Conservation (phyloP, 2,888 invertebrate species). For the Drosophila silvestris region DNA sequence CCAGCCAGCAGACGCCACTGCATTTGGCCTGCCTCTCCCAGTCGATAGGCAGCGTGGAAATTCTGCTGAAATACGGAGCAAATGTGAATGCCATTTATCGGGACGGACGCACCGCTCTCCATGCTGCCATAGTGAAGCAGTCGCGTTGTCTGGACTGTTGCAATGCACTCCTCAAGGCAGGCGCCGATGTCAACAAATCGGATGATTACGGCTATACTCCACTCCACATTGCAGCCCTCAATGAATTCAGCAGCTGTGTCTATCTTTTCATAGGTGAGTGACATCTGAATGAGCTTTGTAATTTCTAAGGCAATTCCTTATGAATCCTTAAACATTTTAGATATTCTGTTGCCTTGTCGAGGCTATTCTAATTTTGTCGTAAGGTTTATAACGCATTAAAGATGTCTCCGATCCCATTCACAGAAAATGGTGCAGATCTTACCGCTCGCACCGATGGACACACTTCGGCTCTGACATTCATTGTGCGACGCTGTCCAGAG, state of each 20-base stretch:
- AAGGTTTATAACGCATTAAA: not conserved
- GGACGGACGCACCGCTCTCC: conserved; percentile 92
- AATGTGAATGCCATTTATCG: conserved; percentile 89
- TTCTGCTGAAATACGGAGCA: conserved; percentile 89
- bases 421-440: conserved; percentile 92
- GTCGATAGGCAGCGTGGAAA: conserved; percentile 91
- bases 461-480: conserved; percentile 92
- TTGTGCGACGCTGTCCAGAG: conserved; percentile 93
- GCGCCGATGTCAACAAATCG: conserved; percentile 90
- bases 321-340: not conserved
- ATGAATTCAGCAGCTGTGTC: conserved; percentile 92
- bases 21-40: conserved; percentile 94
- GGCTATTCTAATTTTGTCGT: not conserved
- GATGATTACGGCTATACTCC: conserved; percentile 94
- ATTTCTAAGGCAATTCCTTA: not conserved
- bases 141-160: conserved; percentile 89
- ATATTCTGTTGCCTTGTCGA: not conserved
- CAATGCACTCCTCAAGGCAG: conserved; percentile 88
- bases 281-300: not conserved
- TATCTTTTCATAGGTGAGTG: conserved; percentile 88
- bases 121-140: conserved; percentile 92
- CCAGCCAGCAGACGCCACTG: conserved; percentile 92
- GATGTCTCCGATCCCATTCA: not conserved
- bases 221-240: conserved; percentile 92
- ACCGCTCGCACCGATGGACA: conserved; percentile 93